Evolutionary conservation across 1,140 invertebrate genomes (phyloP), one percentile per base, ranked within the genome.

Genomic region (Scaptodrosophila lebanonensis): DNA sequence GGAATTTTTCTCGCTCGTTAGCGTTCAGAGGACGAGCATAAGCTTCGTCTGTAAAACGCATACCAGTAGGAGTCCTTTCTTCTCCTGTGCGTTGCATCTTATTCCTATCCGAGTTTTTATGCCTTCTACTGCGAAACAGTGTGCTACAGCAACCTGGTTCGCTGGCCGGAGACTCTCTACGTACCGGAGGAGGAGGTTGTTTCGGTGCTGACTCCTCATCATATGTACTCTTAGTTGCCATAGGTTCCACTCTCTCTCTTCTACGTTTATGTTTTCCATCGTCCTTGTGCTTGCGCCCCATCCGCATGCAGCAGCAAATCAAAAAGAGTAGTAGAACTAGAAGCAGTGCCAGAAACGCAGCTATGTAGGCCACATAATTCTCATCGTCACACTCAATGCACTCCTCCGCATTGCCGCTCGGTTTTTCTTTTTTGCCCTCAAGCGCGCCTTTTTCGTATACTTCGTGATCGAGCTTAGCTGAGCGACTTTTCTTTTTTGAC

Each of bases 231-330:
- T 39, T 29, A 1, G 38, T 22, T 9, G 32, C 1, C 16, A 12
- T 9, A 8, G n/a, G 6, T 13, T 13, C 7, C 2, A 1, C 16
- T 3, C 3, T 18, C 42, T 43, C 1, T 35, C 51, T 38, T 38
- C 16, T 30, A 39, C 1, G 2, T 13, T 3, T 27, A 0, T 16
- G 16, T 33, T 6, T 38, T 36, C 1, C 6, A 8, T 8, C 16
- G 13, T 2, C 2, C 13, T 15, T 12, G 7, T 13, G 18, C 9
- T 36, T 61, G 1, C 20, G 44, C 3, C 20, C 12, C n/a, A 30
- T 54, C 5, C 42, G 50, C 45, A 79, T 40, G 20, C 61, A 79
- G 32, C 51, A 57, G 17, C 51, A 82, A 20, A 83, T 69, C 1
- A 66, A n/a, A 1, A 83, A 2, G 8, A 79, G 4, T 4, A 79